Evolutionary conservation across 2,113 vertebrate species (phyloP).

Genomic region (Orycteropus afer): DNA sequence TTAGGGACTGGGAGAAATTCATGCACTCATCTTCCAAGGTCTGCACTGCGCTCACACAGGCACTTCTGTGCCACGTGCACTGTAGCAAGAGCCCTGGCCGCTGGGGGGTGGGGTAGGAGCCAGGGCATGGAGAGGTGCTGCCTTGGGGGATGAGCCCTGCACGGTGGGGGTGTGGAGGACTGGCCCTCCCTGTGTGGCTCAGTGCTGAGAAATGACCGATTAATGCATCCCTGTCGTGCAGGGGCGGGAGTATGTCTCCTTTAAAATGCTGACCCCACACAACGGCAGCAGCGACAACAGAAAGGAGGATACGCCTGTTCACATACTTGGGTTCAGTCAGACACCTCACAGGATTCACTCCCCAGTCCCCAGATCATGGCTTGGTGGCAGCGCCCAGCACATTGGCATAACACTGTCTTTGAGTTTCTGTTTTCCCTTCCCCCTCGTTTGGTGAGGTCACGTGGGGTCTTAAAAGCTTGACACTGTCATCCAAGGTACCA

Average conservation of each 20-base stretch:
- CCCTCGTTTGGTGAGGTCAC: not conserved
- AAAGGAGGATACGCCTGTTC: no score
- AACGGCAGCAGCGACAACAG: no score
- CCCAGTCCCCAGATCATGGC: no score
- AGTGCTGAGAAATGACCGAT: constrained; percentile 55
- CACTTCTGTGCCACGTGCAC: fast-evolving
- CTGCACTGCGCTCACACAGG: fast-evolving
- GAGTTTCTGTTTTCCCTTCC: no score
- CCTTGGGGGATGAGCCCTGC: not conserved
- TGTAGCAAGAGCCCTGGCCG: not conserved
- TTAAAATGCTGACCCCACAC: constrained; percentile 28
- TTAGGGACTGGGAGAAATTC: not conserved
- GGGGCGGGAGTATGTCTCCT: constrained; percentile 62
- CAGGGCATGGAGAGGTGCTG: not conserved
- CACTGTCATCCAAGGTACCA: no score
- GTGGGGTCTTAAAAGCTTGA: no score
- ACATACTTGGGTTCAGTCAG: no score
- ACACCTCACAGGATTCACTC: no score
- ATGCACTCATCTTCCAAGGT: fast-evolving
- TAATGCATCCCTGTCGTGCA: constrained; percentile 72
- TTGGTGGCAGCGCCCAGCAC: no score
- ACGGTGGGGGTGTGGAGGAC: constrained; percentile 53
- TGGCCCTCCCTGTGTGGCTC: constrained; percentile 64
- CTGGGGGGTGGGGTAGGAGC: fast-evolving
- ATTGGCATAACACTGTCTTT: no score